Conservation (phyloP, 2,888 invertebrate species). For the Trissolcus japonicus region DNA sequence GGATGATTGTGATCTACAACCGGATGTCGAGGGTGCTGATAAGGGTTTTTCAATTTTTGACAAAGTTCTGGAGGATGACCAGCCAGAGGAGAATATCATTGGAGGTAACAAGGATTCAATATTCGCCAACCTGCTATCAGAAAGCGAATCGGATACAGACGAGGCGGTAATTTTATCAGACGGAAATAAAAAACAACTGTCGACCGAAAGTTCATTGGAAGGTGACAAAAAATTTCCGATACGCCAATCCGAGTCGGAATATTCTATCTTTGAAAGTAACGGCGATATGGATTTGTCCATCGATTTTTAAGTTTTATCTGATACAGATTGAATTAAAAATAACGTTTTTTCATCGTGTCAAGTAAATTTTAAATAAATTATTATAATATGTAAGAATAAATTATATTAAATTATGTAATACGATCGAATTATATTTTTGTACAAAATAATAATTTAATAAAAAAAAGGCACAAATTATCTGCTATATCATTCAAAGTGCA, state of each 20-base stretch:
- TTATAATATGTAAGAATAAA: neutral
- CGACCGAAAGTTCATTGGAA: no score
- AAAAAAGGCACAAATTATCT: neutral
- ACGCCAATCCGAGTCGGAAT: neutral
- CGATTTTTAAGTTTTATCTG: conserved; percentile 54
- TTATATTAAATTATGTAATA: neutral
- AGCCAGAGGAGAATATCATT: neutral
- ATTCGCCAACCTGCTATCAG: neutral
- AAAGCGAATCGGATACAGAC: neutral
- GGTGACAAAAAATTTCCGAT: no score
- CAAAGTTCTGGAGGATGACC: neutral
- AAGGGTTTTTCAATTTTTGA: neutral
- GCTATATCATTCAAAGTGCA: neutral
- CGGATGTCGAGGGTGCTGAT: neutral
- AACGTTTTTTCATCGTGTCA: neutral
- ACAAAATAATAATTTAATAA: neutral
- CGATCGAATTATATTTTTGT: neutral
- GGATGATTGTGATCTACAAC: neutral
- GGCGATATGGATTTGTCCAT: conserved; percentile 60
- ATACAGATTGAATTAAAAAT: neutral
- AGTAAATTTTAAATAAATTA: neutral
- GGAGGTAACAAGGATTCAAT: neutral
- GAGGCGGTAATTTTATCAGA: neutral
- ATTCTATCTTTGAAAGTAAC: conserved; percentile 32
- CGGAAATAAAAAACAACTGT: neutral